These are phyloP conservation scores for Camponotus pennsylvanicus DNA, from an alignment of 1,140 invertebrate species.

Conservation along the genomic window DNA sequence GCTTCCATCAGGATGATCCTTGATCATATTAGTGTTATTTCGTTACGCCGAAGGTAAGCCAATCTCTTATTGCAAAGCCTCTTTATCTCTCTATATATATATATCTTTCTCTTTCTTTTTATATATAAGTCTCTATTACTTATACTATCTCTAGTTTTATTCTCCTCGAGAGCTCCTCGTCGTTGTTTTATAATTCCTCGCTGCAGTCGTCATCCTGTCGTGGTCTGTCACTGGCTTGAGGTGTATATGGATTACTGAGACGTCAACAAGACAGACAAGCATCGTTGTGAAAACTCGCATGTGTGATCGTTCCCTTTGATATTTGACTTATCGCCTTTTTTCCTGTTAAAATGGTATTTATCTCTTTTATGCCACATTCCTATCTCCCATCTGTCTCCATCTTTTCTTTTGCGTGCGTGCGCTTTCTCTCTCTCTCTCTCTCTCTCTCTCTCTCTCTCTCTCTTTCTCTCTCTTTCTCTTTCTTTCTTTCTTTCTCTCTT, in stretches of 20 bases:
- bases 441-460: background rate
- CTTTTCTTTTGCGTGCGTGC: constrained; percentile 19
- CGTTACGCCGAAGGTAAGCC: constrained; percentile 79
- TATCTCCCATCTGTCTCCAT: constrained; percentile 8
- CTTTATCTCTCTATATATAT: constrained; percentile 58
- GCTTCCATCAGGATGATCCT: constrained; percentile 66
- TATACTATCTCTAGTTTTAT: constrained; percentile 48
- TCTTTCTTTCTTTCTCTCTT: background rate
- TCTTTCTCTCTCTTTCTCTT: background rate
- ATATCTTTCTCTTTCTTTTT: background rate
- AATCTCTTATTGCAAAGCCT: constrained; percentile 73
- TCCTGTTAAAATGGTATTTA: background rate
- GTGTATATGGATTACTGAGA: constrained; percentile 47
- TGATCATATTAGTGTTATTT: constrained; percentile 73
- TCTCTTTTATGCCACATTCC: constrained; percentile 17
- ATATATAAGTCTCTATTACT: constrained; percentile 31
- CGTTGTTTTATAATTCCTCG: constrained; percentile 53
- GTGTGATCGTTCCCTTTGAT: constrained; percentile 45
- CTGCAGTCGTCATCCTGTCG: constrained; percentile 64
- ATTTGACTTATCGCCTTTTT: constrained; percentile 25
- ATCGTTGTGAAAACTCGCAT: constrained; percentile 65
- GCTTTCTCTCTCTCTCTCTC: background rate
- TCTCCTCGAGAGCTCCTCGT: constrained; percentile 21
- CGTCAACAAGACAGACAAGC: constrained; percentile 36
- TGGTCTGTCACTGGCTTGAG: constrained; percentile 55